Evolutionary conservation across 2,888 invertebrate species (phyloP).

Genomic region (Acleris cristana): DNA sequence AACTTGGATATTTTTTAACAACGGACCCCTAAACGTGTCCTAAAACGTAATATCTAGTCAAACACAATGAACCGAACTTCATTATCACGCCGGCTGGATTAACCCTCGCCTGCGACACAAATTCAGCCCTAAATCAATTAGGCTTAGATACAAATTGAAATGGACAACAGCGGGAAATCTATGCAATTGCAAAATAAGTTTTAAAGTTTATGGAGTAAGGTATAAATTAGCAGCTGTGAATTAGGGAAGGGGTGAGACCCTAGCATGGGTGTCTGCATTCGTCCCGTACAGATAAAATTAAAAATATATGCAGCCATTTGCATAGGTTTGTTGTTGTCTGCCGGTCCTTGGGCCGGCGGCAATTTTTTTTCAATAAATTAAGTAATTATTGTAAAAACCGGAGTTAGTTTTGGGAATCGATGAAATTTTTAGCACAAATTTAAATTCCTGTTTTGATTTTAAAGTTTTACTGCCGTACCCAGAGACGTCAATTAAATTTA

Average conservation of each 20-base stretch:
- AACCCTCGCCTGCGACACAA: constrained; percentile 41
- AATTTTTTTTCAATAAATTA: background rate
- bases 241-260: constrained; percentile 60
- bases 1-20: constrained; percentile 2
- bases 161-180: constrained; percentile 4
- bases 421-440: no score
- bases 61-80: constrained; percentile 44
- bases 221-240: constrained; percentile 34
- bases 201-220: constrained; percentile 28
- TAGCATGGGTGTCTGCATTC: constrained; percentile 54
- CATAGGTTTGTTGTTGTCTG: constrained; percentile 50
- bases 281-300: constrained; percentile 62
- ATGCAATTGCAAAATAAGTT: background rate
- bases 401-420: no score
- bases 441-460: no score
- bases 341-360: constrained; percentile 21
- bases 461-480: no score
- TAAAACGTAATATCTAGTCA: constrained; percentile 37
- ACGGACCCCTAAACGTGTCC: constrained; percentile 24
- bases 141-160: constrained; percentile 24
- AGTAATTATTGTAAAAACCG: accelerated
- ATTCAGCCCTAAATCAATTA: constrained; percentile 36
- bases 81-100: constrained; percentile 49
- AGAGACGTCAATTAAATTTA: no score
- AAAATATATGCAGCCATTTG: constrained; percentile 55